These are phyloP conservation scores for Enteromius fasciolatus DNA, from an alignment of 2,797 vertebrate genomes.

Conservation along the genomic window DNA sequence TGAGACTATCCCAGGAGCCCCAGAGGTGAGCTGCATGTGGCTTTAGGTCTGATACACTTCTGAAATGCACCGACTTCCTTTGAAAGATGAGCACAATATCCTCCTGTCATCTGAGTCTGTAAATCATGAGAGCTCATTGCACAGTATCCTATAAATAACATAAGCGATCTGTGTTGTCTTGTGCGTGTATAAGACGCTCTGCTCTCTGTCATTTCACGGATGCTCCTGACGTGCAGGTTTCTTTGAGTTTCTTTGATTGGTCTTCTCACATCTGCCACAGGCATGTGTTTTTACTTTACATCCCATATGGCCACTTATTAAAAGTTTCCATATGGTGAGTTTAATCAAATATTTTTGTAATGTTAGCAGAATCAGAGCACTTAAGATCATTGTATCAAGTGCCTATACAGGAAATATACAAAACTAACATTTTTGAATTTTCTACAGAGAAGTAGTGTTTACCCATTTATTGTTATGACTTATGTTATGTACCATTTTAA, in stretches of 20 bases:
- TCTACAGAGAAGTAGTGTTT: not conserved
- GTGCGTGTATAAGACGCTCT: not conserved
- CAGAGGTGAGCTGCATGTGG: slow-evolving; percentile 48
- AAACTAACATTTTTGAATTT: not conserved
- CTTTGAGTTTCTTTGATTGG: slow-evolving; percentile 12
- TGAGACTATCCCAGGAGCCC: slow-evolving; percentile 43
- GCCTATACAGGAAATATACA: not conserved
- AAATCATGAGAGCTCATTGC: slow-evolving; percentile 28
- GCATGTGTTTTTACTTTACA: not conserved
- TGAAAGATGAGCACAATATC: slow-evolving; percentile 50
- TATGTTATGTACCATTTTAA: not conserved
- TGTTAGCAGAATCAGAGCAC: slow-evolving; percentile 3
- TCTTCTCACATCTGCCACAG: slow-evolving; percentile 24
- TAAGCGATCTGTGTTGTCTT: not conserved
- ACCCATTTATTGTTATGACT: not conserved
- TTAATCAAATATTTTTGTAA: slow-evolving; percentile 2
- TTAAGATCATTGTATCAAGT: not conserved
- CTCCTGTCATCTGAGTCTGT: slow-evolving; percentile 41
- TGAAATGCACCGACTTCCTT: slow-evolving; percentile 49
- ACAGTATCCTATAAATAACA: slow-evolving; percentile 33
- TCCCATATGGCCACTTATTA: slow-evolving; percentile 35
- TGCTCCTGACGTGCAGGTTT: slow-evolving; percentile 4
- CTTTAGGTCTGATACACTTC: slow-evolving; percentile 52
- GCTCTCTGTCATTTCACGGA: slow-evolving; percentile 23
- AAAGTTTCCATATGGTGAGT: slow-evolving; percentile 36